phyloP scores from a whole-genome alignment of 2,888 invertebrate genomes.

The Papilio protenor region DNA sequence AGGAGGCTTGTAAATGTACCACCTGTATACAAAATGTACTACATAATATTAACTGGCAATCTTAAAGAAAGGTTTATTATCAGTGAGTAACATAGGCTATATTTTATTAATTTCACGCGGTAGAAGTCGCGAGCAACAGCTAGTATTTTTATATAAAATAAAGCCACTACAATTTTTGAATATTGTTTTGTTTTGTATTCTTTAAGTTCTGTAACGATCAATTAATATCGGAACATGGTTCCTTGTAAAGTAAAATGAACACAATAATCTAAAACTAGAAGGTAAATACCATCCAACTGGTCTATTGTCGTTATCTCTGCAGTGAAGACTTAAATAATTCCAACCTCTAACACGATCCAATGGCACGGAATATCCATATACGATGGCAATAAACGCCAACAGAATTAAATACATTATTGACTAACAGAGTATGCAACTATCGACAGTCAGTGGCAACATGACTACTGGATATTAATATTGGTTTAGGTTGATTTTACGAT shows the following conservation, averaged over 20 bases:
- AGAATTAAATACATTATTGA: not conserved
- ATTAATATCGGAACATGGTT: not conserved
- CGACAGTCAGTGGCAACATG: constrained; percentile 2
- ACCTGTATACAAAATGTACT: constrained; percentile 58
- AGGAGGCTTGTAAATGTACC: constrained; percentile 72
- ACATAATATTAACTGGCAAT: not conserved
- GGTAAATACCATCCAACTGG: constrained; percentile 67
- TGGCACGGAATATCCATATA: constrained; percentile 12
- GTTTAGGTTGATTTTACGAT: constrained; percentile 23
- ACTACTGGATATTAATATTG: not conserved
- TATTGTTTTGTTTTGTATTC: not conserved
- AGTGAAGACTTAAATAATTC: constrained; percentile 60
- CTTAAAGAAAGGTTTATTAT: no score
- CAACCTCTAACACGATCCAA: constrained; percentile 49
- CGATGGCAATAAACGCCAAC: not conserved
- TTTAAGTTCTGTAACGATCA: not conserved
- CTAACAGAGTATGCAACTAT: not conserved
- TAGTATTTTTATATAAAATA: no score
- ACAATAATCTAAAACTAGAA: not conserved
- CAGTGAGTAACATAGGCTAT: no score
- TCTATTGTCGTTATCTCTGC: constrained; percentile 60
- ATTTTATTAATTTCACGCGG: no score
- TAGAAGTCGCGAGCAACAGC: no score
- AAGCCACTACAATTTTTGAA: no score
- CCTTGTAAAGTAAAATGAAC: not conserved